Conservation (phyloP, 2,888 invertebrate species). For the Agonopterix alstromeriana region DNA sequence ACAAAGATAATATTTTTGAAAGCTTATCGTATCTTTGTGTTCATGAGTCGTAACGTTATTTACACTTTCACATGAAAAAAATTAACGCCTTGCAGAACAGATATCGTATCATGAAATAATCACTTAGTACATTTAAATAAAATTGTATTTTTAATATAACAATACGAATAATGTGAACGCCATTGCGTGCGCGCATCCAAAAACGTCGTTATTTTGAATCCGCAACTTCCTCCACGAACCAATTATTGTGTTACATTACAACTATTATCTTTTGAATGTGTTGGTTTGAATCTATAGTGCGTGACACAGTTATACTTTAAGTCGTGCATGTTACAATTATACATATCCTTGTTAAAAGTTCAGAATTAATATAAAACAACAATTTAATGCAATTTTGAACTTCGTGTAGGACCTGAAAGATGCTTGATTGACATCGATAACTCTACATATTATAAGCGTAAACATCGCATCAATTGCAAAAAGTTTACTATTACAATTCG, state of each 20-base stretch:
- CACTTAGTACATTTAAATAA: neutral
- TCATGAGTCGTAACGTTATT: slow-evolving; percentile 57
- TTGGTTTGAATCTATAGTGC: slow-evolving; percentile 46
- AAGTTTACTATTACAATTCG: no score
- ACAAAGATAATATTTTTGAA: slow-evolving; percentile 59
- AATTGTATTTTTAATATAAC: neutral
- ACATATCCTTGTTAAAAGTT: neutral
- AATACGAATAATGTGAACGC: neutral
- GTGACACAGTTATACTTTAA: slow-evolving; percentile 17
- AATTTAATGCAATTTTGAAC: no score
- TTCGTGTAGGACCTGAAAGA: no score
- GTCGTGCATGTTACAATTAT: neutral
- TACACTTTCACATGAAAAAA: slow-evolving; percentile 50
- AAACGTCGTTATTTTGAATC: slow-evolving; percentile 47
- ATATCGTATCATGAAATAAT: slow-evolving; percentile 1
- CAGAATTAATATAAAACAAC: no score
- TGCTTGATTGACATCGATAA: no score
- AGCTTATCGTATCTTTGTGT: slow-evolving; percentile 55
- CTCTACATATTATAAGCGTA: no score
- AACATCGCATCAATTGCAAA: no score
- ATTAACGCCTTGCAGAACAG: slow-evolving; percentile 18
- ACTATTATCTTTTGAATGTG: slow-evolving; percentile 27
- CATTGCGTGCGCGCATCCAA: slow-evolving; percentile 37
- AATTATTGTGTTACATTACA: slow-evolving; percentile 21
- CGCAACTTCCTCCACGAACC: slow-evolving; percentile 56